Evolutionary conservation across 1,140 invertebrate genomes (phyloP).

Genomic region (Aphelinus certus): DNA sequence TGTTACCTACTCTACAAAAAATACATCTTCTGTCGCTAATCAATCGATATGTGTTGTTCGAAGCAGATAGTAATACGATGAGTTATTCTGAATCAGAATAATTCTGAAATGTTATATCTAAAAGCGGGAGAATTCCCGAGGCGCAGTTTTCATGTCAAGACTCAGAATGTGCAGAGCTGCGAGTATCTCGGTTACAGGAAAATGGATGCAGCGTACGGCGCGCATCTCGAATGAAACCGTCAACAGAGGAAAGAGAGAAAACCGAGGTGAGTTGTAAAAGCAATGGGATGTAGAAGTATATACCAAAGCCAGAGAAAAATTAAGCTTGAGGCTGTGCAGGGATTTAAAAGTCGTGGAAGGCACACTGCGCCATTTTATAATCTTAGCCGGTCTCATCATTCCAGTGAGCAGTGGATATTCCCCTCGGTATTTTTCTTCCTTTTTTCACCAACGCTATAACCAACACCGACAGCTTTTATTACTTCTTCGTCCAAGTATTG

Average conservation of each 20-base stretch:
- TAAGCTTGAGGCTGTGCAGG: not conserved
- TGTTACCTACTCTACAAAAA: no score
- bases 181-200: not conserved
- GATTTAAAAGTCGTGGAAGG: constrained; percentile 6
- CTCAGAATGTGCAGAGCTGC: not conserved
- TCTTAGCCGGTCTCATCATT: constrained; percentile 65
- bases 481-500: no score
- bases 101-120: no score
- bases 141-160: not conserved
- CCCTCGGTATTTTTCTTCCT: not conserved
- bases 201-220: not conserved
- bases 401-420: constrained; percentile 62
- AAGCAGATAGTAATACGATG: no score
- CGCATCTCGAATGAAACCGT: not conserved
- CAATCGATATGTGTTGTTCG: no score
- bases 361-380: constrained; percentile 56
- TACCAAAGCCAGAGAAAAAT: not conserved
- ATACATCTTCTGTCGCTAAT: no score
- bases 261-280: not conserved
- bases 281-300: not conserved
- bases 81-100: no score
- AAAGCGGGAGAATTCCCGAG: not conserved
- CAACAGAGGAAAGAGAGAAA: not conserved
- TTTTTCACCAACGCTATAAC: constrained; percentile 34
- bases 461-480: no score